Conservation (phyloP, 1,140 invertebrate species). For the Halictus rubicundus region DNA sequence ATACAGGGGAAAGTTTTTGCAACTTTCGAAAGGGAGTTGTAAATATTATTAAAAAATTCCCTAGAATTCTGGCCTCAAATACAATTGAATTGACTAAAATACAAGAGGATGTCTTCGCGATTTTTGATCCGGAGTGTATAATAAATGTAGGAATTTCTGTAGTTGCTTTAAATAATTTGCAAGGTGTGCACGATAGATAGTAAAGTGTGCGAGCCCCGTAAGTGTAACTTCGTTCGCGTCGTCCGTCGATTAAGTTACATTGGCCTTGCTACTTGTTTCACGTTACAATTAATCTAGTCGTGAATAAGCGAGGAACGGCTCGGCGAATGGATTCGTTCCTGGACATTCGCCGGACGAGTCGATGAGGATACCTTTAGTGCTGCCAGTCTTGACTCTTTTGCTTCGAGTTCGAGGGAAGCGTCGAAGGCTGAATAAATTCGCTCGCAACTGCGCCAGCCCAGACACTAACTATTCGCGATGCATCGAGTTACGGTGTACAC, state of each 20-base stretch:
- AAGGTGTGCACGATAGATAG: too few relatives aligned
- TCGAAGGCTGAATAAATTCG: not conserved
- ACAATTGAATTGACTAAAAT: too few relatives aligned
- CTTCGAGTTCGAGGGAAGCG: not conserved
- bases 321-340: not conserved
- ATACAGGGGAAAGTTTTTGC: too few relatives aligned
- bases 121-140: too few relatives aligned
- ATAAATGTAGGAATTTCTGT: too few relatives aligned
- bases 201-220: too few relatives aligned
- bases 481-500: not conserved
- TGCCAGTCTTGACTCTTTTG: slow-evolving; percentile 17
- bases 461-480: not conserved
- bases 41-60: too few relatives aligned
- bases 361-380: not conserved
- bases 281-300: not conserved
- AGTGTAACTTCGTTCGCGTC: not conserved
- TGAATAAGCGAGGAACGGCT: not conserved
- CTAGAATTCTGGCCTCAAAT: too few relatives aligned
- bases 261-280: slow-evolving; percentile 14
- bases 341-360: not conserved
- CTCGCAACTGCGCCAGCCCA: not conserved
- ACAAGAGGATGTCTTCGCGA: too few relatives aligned
- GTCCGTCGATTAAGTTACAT: slow-evolving; percentile 27
- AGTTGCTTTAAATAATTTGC: too few relatives aligned
- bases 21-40: too few relatives aligned